phyloP scores from a whole-genome alignment of 2,888 invertebrate species.

The Eudasyphora cyanicolor region DNA sequence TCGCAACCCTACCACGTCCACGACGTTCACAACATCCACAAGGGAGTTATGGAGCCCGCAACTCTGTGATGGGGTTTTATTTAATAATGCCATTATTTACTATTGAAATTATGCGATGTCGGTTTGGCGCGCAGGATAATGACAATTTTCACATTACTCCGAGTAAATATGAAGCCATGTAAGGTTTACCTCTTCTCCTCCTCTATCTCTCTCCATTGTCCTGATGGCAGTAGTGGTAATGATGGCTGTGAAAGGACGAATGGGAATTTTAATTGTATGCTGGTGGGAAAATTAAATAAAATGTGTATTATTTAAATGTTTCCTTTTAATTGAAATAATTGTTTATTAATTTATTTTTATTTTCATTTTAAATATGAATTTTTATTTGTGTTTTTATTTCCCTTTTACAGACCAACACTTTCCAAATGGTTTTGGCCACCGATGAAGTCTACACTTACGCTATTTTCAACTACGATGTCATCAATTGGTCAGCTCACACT shows the following conservation, averaged over 20 bases:
- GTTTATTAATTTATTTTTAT: not conserved
- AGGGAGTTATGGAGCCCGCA: too few species aligned
- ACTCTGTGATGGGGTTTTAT: not conserved
- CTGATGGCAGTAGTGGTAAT: not conserved
- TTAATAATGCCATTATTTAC: constrained; percentile 25
- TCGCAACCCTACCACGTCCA: not conserved
- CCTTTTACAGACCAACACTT: constrained; percentile 91
- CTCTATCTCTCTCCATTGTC: not conserved
- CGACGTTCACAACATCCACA: too few species aligned
- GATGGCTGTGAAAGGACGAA: not conserved
- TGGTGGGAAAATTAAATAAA: not conserved
- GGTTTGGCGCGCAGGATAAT: constrained; percentile 2
- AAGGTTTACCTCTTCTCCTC: constrained; percentile 3
- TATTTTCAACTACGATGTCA: constrained; percentile 95
- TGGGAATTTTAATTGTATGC: not conserved
- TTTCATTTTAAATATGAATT: not conserved
- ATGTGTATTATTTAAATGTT: not conserved
- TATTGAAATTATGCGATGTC: constrained; percentile 9
- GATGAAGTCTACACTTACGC: constrained; percentile 97
- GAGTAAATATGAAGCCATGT: not conserved
- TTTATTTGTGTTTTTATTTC: not conserved
- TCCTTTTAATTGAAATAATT: constrained; percentile 5
- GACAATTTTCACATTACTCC: not conserved
- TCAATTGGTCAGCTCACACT: constrained; percentile 95
- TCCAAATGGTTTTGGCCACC: constrained; percentile 95